Conservation (phyloP, 2,888 invertebrate genomes). For the Phrixothrix hirtus region DNA sequence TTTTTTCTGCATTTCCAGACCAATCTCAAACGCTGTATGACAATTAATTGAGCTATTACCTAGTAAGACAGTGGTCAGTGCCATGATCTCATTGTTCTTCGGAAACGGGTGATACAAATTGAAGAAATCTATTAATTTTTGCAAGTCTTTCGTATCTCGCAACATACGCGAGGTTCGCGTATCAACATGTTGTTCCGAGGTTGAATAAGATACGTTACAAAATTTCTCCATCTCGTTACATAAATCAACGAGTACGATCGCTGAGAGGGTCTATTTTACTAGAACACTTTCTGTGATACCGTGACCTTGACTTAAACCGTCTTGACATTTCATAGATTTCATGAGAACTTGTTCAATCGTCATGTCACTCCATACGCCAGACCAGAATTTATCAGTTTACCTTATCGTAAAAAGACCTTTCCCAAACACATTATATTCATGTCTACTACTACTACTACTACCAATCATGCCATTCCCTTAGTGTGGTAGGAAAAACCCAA, state of each 20-base stretch:
- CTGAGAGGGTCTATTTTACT: slow-evolving; percentile 39
- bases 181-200: slow-evolving; percentile 45
- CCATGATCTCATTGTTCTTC: slow-evolving; percentile 38
- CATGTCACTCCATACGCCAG: slow-evolving; percentile 10
- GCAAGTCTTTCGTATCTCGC: slow-evolving; percentile 42
- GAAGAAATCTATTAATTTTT: no score
- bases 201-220: slow-evolving; percentile 35
- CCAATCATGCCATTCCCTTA: no score
- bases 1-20: slow-evolving; percentile 38
- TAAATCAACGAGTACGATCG: slow-evolving; percentile 37
- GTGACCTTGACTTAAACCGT: slow-evolving; percentile 38
- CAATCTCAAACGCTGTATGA: slow-evolving; percentile 40
- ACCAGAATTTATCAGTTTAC: no score
- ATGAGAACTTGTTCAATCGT: slow-evolving; percentile 12
- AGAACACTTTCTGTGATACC: slow-evolving; percentile 39
- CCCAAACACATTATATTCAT: no score
- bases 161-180: slow-evolving; percentile 40
- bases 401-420: no score
- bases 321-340: slow-evolving; percentile 30
- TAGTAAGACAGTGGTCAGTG: slow-evolving; percentile 41
- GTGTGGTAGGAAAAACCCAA: no score
- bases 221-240: slow-evolving; percentile 39
- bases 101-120: slow-evolving; percentile 45
- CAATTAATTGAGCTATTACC: slow-evolving; percentile 42
- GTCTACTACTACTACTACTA: no score